Conservation (phyloP, 2,888 invertebrate genomes). For the Orchesellides sinensis region DNA sequence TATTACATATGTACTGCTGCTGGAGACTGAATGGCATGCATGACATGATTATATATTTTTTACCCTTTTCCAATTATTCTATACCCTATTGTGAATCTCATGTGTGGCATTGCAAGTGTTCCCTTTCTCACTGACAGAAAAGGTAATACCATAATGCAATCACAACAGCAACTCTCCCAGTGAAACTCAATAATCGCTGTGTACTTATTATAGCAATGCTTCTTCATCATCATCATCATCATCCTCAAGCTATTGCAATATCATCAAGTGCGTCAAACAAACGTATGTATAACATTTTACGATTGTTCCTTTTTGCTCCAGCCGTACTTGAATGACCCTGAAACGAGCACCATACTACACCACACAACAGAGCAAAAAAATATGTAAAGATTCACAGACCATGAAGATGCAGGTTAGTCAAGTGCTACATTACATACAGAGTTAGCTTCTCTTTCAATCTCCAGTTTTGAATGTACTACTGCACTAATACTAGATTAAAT, state of each 20-base stretch:
- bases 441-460: neutral
- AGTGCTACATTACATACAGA: constrained; percentile 15
- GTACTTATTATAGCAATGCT: constrained; percentile 1
- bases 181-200: constrained; percentile 7
- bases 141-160: constrained; percentile 25
- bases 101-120: constrained; percentile 62
- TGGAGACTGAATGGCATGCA: neutral
- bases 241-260: constrained; percentile 49
- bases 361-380: constrained; percentile 56
- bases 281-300: constrained; percentile 22
- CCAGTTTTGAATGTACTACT: no score
- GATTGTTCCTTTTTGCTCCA: constrained; percentile 55
- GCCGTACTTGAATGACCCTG: constrained; percentile 56
- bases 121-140: constrained; percentile 62
- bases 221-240: neutral
- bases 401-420: constrained; percentile 63
- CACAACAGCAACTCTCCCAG: constrained; percentile 36
- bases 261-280: constrained; percentile 52
- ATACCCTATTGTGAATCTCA: constrained; percentile 48
- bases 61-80: constrained; percentile 39
- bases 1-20: neutral
- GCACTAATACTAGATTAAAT: constrained; percentile 40
- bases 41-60: constrained; percentile 13
- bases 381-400: constrained; percentile 60
- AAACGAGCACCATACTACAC: constrained; percentile 56